These are phyloP conservation scores for Zosterops pallidus DNA, from an alignment of 2,113 vertebrate species.

Conservation along the genomic window DNA sequence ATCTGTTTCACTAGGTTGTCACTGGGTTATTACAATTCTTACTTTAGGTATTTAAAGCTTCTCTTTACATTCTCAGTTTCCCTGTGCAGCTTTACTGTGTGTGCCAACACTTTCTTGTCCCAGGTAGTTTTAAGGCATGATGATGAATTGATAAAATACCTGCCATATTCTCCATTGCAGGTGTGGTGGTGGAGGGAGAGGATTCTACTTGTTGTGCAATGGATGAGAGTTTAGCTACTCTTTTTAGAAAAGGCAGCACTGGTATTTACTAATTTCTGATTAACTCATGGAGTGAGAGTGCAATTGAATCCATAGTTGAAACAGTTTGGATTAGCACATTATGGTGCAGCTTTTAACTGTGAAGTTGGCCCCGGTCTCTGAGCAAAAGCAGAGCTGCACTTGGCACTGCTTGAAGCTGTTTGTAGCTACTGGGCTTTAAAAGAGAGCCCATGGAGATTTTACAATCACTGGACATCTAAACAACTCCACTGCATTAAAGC, in stretches of 20 bases:
- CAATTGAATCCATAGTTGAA: neutral
- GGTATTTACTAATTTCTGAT: neutral
- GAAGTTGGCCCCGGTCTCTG: neutral
- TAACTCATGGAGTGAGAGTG: neutral
- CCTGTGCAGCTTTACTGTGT: neutral
- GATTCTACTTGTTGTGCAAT: neutral
- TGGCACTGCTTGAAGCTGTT: neutral
- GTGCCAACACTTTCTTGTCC: neutral
- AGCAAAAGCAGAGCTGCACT: neutral
- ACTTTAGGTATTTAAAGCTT: neutral
- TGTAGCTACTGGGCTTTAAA: neutral
- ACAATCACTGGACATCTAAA: neutral
- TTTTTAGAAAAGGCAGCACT: neutral
- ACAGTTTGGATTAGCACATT: neutral
- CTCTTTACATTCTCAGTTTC: neutral
- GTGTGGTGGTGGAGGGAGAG: neutral
- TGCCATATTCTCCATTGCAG: neutral
- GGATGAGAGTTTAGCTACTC: neutral
- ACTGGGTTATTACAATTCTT: neutral
- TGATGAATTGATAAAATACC: neutral
- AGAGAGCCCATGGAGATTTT: neutral
- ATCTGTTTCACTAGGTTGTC: neutral
- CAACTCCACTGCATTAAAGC: neutral
- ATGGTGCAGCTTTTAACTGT: neutral
- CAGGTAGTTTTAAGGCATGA: neutral